A percentile compares a stretch with the other conserved stretches of the same genome.
Conservation (phyloP, 1,140 invertebrate species). For the Dendrolimus kikuchii region DNA sequence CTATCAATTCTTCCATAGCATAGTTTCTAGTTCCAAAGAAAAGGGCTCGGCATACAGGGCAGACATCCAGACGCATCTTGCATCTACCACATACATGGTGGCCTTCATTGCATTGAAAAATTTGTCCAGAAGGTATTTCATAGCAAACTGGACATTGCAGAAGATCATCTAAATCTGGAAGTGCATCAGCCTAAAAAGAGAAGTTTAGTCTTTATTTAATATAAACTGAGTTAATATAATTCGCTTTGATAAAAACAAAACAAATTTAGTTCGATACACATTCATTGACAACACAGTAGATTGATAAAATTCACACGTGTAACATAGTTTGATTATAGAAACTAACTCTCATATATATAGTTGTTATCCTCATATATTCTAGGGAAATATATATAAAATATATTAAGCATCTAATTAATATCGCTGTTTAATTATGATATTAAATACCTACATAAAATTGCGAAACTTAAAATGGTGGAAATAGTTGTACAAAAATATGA, state of each 20-base stretch:
- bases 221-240: background rate
- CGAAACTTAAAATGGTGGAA: conserved; percentile 19
- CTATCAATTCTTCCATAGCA: conserved; percentile 65
- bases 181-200: conserved; percentile 42
- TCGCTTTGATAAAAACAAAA: too few relatives aligned
- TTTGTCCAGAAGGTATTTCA: conserved; percentile 57
- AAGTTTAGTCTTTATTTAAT: background rate
- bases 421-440: too few relatives aligned
- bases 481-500: background rate
- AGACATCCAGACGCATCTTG: conserved; percentile 54
- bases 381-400: too few relatives aligned
- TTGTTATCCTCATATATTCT: too few relatives aligned
- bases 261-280: too few relatives aligned
- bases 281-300: background rate
- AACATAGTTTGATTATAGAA: background rate
- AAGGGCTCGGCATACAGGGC: conserved; percentile 58
- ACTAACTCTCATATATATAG: background rate
- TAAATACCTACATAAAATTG: conserved; percentile 7
- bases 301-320: conserved; percentile 6
- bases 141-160: conserved; percentile 70
- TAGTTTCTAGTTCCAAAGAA: conserved; percentile 65
- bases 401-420: too few relatives aligned
- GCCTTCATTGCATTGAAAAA: conserved; percentile 68
- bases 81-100: conserved; percentile 67
- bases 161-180: conserved; percentile 58